phyloP scores from a whole-genome alignment of 2,113 vertebrate species.

The Carassius gibelio region DNA sequence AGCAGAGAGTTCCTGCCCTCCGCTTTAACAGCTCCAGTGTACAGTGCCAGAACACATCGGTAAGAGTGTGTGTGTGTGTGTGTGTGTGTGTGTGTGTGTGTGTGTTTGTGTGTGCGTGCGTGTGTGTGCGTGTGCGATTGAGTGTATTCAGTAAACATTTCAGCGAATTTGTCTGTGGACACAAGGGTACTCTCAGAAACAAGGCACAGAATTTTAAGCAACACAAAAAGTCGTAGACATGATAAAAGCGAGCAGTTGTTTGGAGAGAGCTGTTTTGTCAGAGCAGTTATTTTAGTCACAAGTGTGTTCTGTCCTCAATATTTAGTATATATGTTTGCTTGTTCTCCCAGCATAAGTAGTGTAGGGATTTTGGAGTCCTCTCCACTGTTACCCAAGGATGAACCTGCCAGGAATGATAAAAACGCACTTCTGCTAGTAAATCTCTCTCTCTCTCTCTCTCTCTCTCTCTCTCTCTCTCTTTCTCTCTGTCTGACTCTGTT shows the following conservation, averaged over 20 bases:
- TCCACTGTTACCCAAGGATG: constrained; percentile 31
- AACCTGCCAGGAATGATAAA: constrained; percentile 48
- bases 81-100: neutral
- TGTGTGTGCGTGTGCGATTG: neutral
- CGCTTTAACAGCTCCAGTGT: constrained; percentile 98
- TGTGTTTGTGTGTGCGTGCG: neutral
- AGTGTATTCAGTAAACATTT: constrained; percentile 31
- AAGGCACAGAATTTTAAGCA: constrained; percentile 11
- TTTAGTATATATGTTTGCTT: neutral
- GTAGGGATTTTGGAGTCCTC: constrained; percentile 10
- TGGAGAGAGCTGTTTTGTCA: neutral
- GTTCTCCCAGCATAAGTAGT: constrained; percentile 29
- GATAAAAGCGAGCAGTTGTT: constrained; percentile 4
- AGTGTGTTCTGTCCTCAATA: constrained; percentile 33
- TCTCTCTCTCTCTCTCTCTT: constrained; percentile 23
- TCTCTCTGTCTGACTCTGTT: constrained; percentile 10
- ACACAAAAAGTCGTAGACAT: neutral
- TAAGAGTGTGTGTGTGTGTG: constrained; percentile 70
- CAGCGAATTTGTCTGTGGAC: constrained; percentile 32
- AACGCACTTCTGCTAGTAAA: constrained; percentile 30
- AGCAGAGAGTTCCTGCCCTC: constrained; percentile 90
- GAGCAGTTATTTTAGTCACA: neutral
- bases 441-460: constrained; percentile 21
- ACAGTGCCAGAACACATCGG: constrained; percentile 98
- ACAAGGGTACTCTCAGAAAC: constrained; percentile 21